Evolutionary conservation across 2,113 vertebrate species (phyloP).

Genomic region (Pterophyllum scalare): DNA sequence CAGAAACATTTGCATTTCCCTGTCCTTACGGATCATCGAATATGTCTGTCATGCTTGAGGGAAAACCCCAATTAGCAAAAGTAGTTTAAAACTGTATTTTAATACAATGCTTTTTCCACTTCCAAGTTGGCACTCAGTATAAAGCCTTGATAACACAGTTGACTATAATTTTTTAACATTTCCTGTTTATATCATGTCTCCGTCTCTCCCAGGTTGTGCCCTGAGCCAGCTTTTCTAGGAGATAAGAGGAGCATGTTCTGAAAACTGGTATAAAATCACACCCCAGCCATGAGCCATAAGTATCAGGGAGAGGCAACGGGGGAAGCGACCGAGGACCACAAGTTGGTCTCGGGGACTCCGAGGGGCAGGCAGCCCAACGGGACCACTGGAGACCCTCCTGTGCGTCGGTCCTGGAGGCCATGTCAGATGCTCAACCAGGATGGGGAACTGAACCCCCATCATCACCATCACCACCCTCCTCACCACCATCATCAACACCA

Average conservation of each 20-base stretch:
- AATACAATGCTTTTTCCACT: neutral
- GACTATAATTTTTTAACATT: neutral
- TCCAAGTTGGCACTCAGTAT: no score
- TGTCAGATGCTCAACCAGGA: constrained; percentile 80
- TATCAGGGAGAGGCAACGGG: constrained; percentile 55
- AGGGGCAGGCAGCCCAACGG: constrained; percentile 66
- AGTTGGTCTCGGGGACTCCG: neutral
- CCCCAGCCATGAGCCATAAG: constrained; percentile 75
- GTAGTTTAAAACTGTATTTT: neutral
- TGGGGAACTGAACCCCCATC: constrained; percentile 64
- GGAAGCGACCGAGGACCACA: constrained; percentile 54
- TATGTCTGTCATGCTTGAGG: no score
- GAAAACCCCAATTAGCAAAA: neutral
- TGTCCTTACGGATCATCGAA: no score
- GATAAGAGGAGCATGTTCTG: constrained; percentile 57
- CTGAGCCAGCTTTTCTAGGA: constrained; percentile 37
- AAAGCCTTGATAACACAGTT: neutral
- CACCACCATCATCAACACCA: constrained; percentile 52
- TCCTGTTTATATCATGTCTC: neutral
- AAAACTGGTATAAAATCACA: constrained; percentile 19
- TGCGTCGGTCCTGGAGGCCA: constrained; percentile 79
- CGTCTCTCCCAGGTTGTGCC: constrained; percentile 21
- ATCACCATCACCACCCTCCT: constrained; percentile 63
- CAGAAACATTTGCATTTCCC: no score
- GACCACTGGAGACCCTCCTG: constrained; percentile 54